These are phyloP conservation scores for Chouioia cunea DNA, from an alignment of 2,888 invertebrate genomes.

Conservation along the genomic window DNA sequence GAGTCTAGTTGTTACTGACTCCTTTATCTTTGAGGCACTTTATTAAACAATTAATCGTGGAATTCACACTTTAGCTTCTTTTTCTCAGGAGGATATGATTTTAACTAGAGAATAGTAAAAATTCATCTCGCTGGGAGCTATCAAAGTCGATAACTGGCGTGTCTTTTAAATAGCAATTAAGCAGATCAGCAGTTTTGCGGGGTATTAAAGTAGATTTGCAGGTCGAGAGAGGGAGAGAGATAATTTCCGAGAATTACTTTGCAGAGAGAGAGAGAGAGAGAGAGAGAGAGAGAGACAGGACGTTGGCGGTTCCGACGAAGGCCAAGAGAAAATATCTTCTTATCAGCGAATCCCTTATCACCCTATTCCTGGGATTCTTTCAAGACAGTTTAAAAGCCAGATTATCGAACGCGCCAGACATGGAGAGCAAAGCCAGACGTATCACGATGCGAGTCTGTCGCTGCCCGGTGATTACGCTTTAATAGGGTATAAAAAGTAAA, in stretches of 20 bases:
- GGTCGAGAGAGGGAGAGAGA: background rate
- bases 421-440: constrained; percentile 32
- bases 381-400: constrained; percentile 50
- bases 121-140: constrained; percentile 1
- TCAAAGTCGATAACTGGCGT: background rate
- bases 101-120: background rate
- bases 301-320: background rate
- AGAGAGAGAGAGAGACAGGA: background rate
- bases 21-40: no score
- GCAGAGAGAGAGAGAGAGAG: background rate
- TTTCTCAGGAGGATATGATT: no score
- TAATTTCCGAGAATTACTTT: constrained; percentile 19
- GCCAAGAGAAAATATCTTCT: constrained; percentile 40
- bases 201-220: background rate
- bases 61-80: no score
- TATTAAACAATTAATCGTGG: no score
- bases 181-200: constrained; percentile 32
- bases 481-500: constrained; percentile 5
- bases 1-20: no score
- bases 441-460: constrained; percentile 52
- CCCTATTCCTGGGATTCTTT: constrained; percentile 42
- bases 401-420: constrained; percentile 47
- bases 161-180: constrained; percentile 43
- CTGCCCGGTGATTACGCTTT: constrained; percentile 19
- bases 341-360: constrained; percentile 46